Conservation (phyloP, 2,888 invertebrate genomes). For the Chesias legatella region DNA sequence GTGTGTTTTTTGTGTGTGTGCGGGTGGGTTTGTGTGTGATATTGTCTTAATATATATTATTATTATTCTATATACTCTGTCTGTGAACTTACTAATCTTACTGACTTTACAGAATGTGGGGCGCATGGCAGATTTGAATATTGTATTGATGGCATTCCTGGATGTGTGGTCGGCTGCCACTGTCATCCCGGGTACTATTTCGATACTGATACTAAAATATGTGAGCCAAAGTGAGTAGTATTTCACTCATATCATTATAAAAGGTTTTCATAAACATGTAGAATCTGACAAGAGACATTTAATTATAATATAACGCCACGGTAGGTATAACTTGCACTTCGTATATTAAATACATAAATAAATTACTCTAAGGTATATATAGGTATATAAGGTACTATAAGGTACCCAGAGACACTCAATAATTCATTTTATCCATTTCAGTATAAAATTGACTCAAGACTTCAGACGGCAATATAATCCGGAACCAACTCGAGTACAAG, state of each 20-base stretch:
- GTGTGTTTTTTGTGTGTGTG: too few species aligned
- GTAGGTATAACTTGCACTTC: too few species aligned
- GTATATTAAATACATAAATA: too few species aligned
- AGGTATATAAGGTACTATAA: too few species aligned
- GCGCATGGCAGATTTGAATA: slow-evolving; percentile 68
- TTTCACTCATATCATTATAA: background rate
- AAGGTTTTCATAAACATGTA: too few species aligned
- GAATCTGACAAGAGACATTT: too few species aligned
- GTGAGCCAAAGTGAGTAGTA: slow-evolving; percentile 62
- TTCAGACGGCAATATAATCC: slow-evolving; percentile 39
- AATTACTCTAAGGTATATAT: too few species aligned
- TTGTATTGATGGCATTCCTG: slow-evolving; percentile 62
- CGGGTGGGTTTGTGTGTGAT: too few species aligned
- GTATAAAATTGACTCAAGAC: slow-evolving; percentile 51
- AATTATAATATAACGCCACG: too few species aligned
- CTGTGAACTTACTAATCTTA: background rate
- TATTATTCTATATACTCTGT: too few species aligned
- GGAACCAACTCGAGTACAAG: slow-evolving; percentile 38
- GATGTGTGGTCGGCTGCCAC: slow-evolving; percentile 71
- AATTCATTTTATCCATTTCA: slow-evolving; percentile 35
- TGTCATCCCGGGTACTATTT: slow-evolving; percentile 73
- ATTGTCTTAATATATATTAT: too few species aligned
- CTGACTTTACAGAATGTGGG: slow-evolving; percentile 55
- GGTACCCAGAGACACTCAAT: too few species aligned
- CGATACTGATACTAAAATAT: slow-evolving; percentile 68